Conservation (phyloP, 2,797 vertebrate species). For the Benthosema pterotum region DNA sequence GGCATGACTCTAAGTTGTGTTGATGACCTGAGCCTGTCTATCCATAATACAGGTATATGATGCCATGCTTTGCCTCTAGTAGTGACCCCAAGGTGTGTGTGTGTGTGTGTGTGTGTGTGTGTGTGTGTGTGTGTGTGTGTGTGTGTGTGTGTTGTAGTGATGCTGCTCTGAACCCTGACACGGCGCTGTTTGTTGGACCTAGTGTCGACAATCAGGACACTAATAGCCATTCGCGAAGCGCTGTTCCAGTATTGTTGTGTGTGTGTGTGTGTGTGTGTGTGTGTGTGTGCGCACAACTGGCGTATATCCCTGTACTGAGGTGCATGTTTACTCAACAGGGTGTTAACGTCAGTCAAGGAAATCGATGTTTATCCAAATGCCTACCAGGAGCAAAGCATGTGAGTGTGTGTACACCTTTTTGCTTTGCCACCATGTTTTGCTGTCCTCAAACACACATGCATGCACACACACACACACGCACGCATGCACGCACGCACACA, state of each 20-base stretch:
- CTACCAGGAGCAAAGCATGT: slow-evolving; percentile 54
- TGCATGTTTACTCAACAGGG: slow-evolving; percentile 76
- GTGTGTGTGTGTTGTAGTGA: slow-evolving; percentile 40
- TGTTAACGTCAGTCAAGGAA: slow-evolving; percentile 71
- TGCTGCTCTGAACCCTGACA: slow-evolving; percentile 55
- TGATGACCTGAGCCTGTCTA: slow-evolving; percentile 33
- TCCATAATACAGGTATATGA: slow-evolving; percentile 64
- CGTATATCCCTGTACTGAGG: slow-evolving; percentile 14
- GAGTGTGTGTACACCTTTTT: slow-evolving; percentile 59
- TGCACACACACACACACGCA: neutral
- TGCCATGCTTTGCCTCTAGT: slow-evolving; percentile 17
- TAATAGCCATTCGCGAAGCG: slow-evolving; percentile 13
- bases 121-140: slow-evolving; percentile 21
- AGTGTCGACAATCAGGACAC: neutral
- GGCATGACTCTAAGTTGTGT: slow-evolving; percentile 42
- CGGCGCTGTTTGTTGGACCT: slow-evolving; percentile 57
- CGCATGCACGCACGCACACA: neutral
- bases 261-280: slow-evolving; percentile 13
- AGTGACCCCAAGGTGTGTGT: slow-evolving; percentile 19
- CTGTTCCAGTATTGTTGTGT: slow-evolving; percentile 16
- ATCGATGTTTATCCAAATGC: slow-evolving; percentile 69
- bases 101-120: slow-evolving; percentile 38
- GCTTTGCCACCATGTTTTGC: slow-evolving; percentile 73
- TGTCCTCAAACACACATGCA: slow-evolving; percentile 73
- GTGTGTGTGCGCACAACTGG: slow-evolving; percentile 12